Percentiles rank a stretch among this genome's conserved stretches.
phyloP scores from a whole-genome alignment of 2,888 invertebrate species.

The Acronicta aceris region DNA sequence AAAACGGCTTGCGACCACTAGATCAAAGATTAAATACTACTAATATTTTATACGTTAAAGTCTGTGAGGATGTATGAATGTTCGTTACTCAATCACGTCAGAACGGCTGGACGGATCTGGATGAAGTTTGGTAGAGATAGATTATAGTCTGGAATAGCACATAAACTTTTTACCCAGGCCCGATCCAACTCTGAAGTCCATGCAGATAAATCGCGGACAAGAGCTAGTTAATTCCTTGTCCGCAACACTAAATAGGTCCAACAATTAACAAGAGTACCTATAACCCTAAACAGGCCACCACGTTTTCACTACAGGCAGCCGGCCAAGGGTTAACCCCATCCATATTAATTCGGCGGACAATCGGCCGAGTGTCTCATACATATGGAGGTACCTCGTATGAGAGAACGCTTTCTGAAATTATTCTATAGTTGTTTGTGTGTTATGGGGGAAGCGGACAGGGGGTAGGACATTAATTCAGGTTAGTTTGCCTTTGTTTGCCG shows the following conservation, averaged over 20 bases:
- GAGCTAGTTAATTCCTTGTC: background rate
- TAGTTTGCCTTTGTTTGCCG: constrained; percentile 30
- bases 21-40: too few species aligned
- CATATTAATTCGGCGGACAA: constrained; percentile 66
- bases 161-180: too few species aligned
- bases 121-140: too few species aligned
- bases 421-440: constrained; percentile 29
- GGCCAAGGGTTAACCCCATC: constrained; percentile 56
- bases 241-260: constrained; percentile 8
- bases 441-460: background rate
- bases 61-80: too few species aligned
- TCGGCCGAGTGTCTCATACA: constrained; percentile 59
- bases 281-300: constrained; percentile 37
- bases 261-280: constrained; percentile 34
- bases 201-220: too few species aligned
- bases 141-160: too few species aligned
- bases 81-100: too few species aligned
- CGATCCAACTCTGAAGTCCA: too few species aligned
- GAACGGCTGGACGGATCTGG: too few species aligned
- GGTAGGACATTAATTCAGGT: constrained; percentile 31
- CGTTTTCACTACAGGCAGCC: constrained; percentile 21
- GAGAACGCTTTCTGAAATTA: constrained; percentile 54
- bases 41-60: too few species aligned
- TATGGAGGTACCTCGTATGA: constrained; percentile 53
- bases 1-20: too few species aligned